Evolutionary conservation across 1,140 invertebrate species (phyloP), one percentile per base, ranked within the genome.

Genomic region (Platyura marginata): DNA sequence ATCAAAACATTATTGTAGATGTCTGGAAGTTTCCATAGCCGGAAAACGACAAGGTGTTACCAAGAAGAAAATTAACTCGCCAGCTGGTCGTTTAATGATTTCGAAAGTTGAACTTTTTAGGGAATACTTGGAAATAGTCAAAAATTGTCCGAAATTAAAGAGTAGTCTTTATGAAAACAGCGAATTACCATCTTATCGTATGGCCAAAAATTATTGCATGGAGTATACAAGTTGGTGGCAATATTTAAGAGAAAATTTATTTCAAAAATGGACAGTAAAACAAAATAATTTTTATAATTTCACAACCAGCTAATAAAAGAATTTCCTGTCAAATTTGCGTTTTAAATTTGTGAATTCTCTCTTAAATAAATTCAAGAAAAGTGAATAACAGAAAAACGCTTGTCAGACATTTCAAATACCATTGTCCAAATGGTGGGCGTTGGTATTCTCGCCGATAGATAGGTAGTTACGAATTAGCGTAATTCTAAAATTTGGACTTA

Each of bases 21-120:
- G 65, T 22, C 57, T 69, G 22, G 84, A 92, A 65, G 72, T 90
- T 13, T 68, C 74, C 36, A 79, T 89, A 1, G 73, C 81, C 56
- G 89, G 89, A 21, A 73, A 69, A 51, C 81, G 76, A 47, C 78
- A 85, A 61, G 89, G 89, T 3, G 62, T 75, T 11, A 89, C 83
- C 2, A 86, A 81, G 50, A 88, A 81, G 54, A 72, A 69, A 42
- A 44, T 64, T 13, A 50, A 68, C 40, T 71, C 60, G 49, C 58
- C 68, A 22, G 63, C 57, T 34, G 66, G 56, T 43, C 63, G 62
- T 44, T 56, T 85, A 46, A 55, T 61, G 41, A 66, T 83, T 39
- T 77, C 70, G 50, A 78, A 80, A 66, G 66, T 66, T 48, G 69
- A 69, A 48, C 46, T 86, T 3, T 70, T 79, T 39, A 53, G 64